Evolutionary conservation across 2,888 invertebrate genomes (phyloP), one percentile per base, ranked within the genome.

Genomic region (Dolichomitus sp.): DNA sequence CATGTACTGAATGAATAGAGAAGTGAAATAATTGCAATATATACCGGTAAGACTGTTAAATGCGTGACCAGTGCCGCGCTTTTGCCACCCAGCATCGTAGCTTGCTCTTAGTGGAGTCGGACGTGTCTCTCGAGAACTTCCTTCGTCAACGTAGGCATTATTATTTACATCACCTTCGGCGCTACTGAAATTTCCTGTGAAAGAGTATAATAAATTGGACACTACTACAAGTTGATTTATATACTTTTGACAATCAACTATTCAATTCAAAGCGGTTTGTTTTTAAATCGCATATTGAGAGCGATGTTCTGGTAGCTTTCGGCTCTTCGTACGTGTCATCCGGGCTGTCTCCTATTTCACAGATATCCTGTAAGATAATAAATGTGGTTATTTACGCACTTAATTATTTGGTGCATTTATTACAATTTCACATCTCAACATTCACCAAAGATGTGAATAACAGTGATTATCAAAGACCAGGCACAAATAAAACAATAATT

Each of bases 1-100:
- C 17, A 17, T 17, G 19, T 50, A 50, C 50, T 50, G 19, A 50
- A 50, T 50, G 50, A 50, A 50, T 50, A 0, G 50, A 50, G 50
- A 50, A 50, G 52, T 33, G 17, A n/a, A n/a, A 19, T 63, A 63
- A 63, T 45, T 54, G 11, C 23, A 7, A 54, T 68, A 45, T 23
- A 68, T 66, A 19, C 30, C 66, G 40, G 45, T 66, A 48, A 66
- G 45, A 48, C 66, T 66, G 48, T 66, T 66, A 33, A 42, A 66
- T 48, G 48, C 57, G 50, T 70, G 70, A 48, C 57, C 70, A n/a
- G 70, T 70, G 4, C 57, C 70, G 40, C 70, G 70, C n/a, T 70
- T 54, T 48, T 70, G 70, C 70, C 54, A 70, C 45, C 54, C 70
- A 27, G 54, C 54, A 33, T 70, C 70, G 30, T 45, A 72, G 30